A percentile compares a stretch with the other conserved stretches of the same genome.
Conservation (phyloP, 1,140 invertebrate genomes). For the Drosophila seguyi region DNA sequence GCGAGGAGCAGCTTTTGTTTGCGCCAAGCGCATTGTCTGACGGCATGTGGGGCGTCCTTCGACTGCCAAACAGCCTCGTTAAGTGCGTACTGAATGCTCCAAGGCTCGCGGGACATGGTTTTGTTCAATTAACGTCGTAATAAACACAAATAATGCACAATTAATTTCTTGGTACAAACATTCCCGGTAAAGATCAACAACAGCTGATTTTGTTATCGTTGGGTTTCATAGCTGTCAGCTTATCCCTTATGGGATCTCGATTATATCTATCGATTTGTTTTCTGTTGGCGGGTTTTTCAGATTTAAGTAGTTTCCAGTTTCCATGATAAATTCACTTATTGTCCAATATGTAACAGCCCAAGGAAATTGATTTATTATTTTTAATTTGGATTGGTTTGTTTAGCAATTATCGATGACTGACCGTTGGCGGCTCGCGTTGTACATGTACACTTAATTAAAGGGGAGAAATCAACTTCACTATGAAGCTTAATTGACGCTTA, state of each 20-base stretch:
- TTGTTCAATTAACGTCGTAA: neutral
- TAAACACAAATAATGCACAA: neutral
- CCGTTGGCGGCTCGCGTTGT: too few species aligned
- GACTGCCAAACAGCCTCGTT: constrained; percentile 41
- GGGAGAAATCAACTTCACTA: neutral
- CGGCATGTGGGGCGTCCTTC: neutral
- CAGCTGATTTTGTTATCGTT: neutral
- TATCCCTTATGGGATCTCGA: neutral
- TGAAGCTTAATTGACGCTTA: neutral
- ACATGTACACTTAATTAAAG: neutral
- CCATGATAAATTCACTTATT: neutral
- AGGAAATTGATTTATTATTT: too few species aligned
- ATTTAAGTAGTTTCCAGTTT: neutral
- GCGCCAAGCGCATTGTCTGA: constrained; percentile 57
- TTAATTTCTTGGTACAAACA: neutral
- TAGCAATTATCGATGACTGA: neutral
- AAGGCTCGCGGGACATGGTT: constrained; percentile 20
- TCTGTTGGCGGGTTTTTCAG: neutral
- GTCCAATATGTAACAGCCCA: too few species aligned
- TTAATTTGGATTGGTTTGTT: too few species aligned
- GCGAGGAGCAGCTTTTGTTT: constrained; percentile 49
- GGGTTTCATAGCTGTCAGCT: neutral
- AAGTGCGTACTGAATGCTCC: constrained; percentile 3
- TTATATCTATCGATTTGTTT: neutral
- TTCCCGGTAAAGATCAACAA: neutral